Evolutionary conservation across 2,113 vertebrate species (phyloP).

Genomic region (Actinemys pallida): DNA sequence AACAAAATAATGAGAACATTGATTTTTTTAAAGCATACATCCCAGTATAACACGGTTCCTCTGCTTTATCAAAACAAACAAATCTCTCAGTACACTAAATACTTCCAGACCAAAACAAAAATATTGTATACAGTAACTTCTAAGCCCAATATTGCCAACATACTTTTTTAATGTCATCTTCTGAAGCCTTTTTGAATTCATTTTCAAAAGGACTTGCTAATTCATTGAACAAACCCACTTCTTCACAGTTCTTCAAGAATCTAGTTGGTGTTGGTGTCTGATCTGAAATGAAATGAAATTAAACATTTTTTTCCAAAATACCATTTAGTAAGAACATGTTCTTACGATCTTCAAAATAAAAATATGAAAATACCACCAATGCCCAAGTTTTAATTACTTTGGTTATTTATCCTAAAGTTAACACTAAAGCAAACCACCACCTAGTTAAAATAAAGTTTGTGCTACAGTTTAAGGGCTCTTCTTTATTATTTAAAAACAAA

Average conservation of each 20-base stretch:
- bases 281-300: constrained; percentile 89
- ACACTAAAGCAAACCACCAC: neutral
- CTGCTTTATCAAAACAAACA: neutral
- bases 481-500: neutral
- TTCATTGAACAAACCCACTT: constrained; percentile 98
- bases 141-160: constrained; percentile 34
- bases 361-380: neutral
- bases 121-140: neutral
- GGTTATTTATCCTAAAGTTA: neutral
- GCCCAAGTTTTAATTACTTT: neutral
- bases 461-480: neutral
- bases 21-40: neutral
- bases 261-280: constrained; percentile 98
- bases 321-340: neutral
- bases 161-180: constrained; percentile 99
- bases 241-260: constrained; percentile 99
- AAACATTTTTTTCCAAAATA: constrained; percentile 21
- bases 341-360: neutral
- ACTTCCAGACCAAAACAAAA: neutral
- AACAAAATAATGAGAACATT: neutral
- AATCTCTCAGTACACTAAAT: neutral
- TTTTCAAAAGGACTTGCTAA: constrained; percentile 98
- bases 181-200: constrained; percentile 97
- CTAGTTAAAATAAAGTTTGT: neutral
- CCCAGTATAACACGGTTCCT: neutral